Evolutionary conservation across 2,797 vertebrate species (phyloP).

Genomic region (Schizothorax lantsangensis): DNA sequence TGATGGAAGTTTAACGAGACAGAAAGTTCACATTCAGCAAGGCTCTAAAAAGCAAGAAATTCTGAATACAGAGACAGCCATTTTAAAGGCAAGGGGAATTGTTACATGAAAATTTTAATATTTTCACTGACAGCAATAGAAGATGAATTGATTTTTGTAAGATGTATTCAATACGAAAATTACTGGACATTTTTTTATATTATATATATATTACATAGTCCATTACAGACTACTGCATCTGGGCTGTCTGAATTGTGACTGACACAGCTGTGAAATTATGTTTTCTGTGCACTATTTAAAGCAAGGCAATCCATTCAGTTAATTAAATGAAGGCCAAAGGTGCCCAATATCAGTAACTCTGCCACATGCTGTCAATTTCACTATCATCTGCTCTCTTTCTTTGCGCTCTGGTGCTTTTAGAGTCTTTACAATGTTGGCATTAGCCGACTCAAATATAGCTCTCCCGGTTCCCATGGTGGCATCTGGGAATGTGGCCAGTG

Average conservation of each 20-base stretch:
- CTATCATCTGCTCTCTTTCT: conserved; percentile 13
- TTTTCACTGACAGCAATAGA: not conserved
- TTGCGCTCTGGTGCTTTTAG: conserved; percentile 10
- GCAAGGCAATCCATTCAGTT: conserved; percentile 1
- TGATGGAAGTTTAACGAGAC: conserved; percentile 48
- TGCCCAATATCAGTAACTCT: conserved; percentile 7
- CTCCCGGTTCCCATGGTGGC: not conserved
- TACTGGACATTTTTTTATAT: not conserved
- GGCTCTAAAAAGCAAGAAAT: conserved; percentile 3
- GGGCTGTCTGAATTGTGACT: conserved; percentile 3
- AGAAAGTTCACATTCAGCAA: conserved; percentile 44
- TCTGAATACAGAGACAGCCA: conserved; percentile 9
- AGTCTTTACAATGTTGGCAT: conserved; percentile 10
- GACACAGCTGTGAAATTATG: conserved; percentile 7
- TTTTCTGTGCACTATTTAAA: not conserved
- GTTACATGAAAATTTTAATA: not conserved
- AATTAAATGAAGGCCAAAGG: conserved; percentile 18
- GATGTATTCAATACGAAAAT: not conserved
- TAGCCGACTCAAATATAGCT: not conserved
- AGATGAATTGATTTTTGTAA: not conserved
- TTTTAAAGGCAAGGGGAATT: not conserved
- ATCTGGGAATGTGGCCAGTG: not conserved
- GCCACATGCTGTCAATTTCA: conserved; percentile 20
- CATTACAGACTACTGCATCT: not conserved
- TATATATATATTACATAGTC: not conserved